Conservation (phyloP, 2,888 invertebrate species). For the Lasioglossum zephyrum region DNA sequence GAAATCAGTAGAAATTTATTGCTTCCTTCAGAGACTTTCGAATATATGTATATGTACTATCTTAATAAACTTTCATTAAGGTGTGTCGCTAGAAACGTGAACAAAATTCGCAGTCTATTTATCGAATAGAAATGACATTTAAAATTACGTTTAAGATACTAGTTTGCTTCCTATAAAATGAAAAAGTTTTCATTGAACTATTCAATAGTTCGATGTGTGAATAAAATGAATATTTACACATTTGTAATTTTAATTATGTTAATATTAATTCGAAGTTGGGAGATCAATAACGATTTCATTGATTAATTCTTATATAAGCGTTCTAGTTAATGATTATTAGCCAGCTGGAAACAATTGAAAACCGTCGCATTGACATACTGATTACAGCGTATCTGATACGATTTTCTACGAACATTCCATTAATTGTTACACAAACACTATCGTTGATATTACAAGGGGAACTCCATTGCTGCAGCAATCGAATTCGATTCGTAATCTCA, state of each 20-base stretch:
- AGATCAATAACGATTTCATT: not conserved
- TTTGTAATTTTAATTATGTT: not conserved
- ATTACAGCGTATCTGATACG: constrained; percentile 1
- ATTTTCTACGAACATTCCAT: not conserved
- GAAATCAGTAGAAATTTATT: no score
- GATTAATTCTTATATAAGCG: not conserved
- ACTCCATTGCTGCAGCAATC: not conserved
- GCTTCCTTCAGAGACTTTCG: no score
- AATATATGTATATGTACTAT: no score
- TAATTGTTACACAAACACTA: not conserved
- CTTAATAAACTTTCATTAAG: no score
- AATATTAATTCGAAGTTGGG: not conserved
- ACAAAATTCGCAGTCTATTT: no score
- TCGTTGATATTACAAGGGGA: not conserved
- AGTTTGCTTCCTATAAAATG: no score
- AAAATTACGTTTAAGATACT: no score
- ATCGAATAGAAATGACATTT: no score
- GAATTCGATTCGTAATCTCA: not conserved
- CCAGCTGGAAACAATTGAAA: not conserved
- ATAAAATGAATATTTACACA: not conserved
- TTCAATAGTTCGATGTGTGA: no score
- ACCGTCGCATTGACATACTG: not conserved
- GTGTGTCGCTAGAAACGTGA: no score
- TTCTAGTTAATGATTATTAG: not conserved
- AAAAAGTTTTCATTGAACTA: no score